Evolutionary conservation across 2,888 invertebrate genomes (phyloP), one percentile per base, ranked within the genome.

Genomic region (Drosophila testacea): DNA sequence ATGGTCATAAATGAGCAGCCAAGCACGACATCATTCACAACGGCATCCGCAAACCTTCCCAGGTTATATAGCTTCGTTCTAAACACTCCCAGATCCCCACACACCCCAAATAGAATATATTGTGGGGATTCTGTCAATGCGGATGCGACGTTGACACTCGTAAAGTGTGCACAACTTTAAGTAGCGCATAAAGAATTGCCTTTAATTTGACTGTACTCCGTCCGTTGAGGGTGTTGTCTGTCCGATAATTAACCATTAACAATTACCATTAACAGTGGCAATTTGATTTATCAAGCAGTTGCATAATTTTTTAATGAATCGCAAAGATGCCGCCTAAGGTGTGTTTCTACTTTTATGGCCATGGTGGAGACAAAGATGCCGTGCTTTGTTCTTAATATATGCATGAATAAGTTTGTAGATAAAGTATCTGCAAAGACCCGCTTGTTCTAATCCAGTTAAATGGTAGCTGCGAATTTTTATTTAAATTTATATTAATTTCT

Each of bases 1-100:
- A 88, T 86, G 86, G 86, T 86, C 86, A 86, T 89, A 88, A 88
- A 73, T 89, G 89, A 89, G 89, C 83, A 83, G 63, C 89, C 86
- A 86, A 89, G 89, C 86, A 77, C 36, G 70, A 74, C 86, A 60
- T 36, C 22, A 62, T 54, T 60, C 50, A 10, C 22, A 11, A 27
- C 27, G 51, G 11, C 51, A 48, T 59, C 59, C 61, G 39, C 38
- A 48, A 46, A 50, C 55, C 54, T 56, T 41, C 57, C 57, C 38
- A 32, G 27, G 39, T 46, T 62, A 10, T 42, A 46, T 39, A 67
- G 41, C 48, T 46, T 10, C 13, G 38, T 66, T 66, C 52, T 64
- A 39, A 55, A 44, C 56, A 42, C 44, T 51, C 48, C 38, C 52
- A 41, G 44, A 13, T 47, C 39, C 57, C 28, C 36, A 27, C 32